Evolutionary conservation across 2,797 vertebrate species (phyloP), one percentile per base, ranked within the genome.

Genomic region (Enoplosus armatus): DNA sequence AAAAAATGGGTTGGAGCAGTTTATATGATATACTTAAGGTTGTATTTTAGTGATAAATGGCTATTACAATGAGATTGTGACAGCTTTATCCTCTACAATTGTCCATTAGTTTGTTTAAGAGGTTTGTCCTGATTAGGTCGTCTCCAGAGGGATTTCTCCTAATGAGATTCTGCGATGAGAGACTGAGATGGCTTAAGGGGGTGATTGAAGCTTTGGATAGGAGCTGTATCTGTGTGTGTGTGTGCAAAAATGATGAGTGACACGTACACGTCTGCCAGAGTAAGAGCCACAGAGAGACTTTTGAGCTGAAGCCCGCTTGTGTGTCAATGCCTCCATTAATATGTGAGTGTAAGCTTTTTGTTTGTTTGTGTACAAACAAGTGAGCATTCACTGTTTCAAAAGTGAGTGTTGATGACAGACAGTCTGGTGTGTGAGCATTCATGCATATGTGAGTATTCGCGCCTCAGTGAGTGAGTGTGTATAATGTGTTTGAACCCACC

Each of bases 81-180:
- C 77, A 75, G 61, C 59, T 86, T 75, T 45, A 72, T 75, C 61
- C 51, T 54, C 47, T 18, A 53, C 54, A 65, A 66, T 59, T 60
- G 43, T 75, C 45, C 69, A 62, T 85, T 81, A 64, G 68, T 77
- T 77, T 85, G 56, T 87, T 86, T 79, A 60, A 81, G 76, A 65
- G 51, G 43, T 68, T 78, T 79, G 54, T 73, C 71, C 67, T 84
- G 69, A 87, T 85, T 72, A 64, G 56, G 48, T 80, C 27, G 50
- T 66, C 58, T 77, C 54, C 31, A 9, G 59, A 72, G 73, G 74
- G 80, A 50, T 79, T 79, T 74, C 20, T 11, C 70, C 71, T 79
- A 87, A 90, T 80, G 82, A 81, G 31, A 65, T 54, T 48, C 29
- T 70, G 47, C 8, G 60, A 80, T 81, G 65, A 85, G 62, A 85